phyloP scores from a whole-genome alignment of 2,797 vertebrate species.

The Gymnoscopelus microlampas region DNA sequence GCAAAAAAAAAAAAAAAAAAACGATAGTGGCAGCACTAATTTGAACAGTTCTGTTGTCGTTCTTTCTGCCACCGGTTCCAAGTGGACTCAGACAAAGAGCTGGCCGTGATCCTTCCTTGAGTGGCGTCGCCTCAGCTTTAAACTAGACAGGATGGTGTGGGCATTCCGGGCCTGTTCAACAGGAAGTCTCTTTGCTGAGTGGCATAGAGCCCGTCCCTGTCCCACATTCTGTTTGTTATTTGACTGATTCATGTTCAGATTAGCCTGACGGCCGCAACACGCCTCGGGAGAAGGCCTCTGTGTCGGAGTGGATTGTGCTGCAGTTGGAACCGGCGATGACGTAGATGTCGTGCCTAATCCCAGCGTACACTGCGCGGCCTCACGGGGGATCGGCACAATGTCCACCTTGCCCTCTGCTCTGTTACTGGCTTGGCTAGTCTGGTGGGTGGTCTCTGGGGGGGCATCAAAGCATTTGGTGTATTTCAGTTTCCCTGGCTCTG shows the following conservation, averaged over 20 bases:
- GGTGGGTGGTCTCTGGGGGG: constrained; percentile 67
- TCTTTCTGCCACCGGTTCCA: neutral
- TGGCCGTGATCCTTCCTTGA: constrained; percentile 75
- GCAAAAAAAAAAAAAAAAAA: too few species aligned
- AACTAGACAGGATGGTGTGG: constrained; percentile 77
- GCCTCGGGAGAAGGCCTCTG: constrained; percentile 14
- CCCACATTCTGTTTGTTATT: constrained; percentile 40
- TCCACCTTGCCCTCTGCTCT: constrained; percentile 25
- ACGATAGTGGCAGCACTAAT: neutral
- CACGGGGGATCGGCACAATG: constrained; percentile 33
- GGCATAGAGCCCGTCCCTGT: constrained; percentile 42
- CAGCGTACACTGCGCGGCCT: constrained; percentile 67
- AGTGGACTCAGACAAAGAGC: constrained; percentile 77
- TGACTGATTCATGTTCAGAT: constrained; percentile 52
- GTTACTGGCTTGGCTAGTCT: constrained; percentile 49
- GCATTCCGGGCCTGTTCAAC: constrained; percentile 61
- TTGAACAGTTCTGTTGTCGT: neutral
- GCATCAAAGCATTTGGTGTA: constrained; percentile 62
- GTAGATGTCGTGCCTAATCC: constrained; percentile 52
- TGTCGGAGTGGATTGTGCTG: constrained; percentile 16
- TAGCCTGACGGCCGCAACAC: constrained; percentile 20
- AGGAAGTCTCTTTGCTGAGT: constrained; percentile 53
- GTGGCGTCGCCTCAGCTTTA: constrained; percentile 75
- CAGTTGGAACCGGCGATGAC: constrained; percentile 10
- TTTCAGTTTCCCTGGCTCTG: constrained; percentile 55